Evolutionary conservation across 35 echinoderm and acorn worm genomes (phyloP).

Genomic region (Heliocidaris erythrogramma): DNA sequence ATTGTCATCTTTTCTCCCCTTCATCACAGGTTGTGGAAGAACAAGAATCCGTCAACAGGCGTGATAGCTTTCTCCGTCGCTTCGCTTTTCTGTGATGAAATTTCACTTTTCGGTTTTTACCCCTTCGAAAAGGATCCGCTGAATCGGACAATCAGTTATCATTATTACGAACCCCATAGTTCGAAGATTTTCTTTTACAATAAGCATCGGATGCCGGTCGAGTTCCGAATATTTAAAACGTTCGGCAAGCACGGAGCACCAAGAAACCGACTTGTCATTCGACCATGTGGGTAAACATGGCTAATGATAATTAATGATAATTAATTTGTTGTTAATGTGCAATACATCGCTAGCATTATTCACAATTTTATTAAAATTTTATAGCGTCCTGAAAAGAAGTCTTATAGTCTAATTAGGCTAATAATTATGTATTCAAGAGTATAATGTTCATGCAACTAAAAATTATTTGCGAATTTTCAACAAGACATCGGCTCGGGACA

Average conservation of each 20-base stretch:
- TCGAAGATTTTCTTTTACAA: background rate
- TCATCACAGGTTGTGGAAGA: slow-evolving; percentile 52
- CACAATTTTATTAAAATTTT: no score
- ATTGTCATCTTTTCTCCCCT: background rate
- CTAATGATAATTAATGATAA: background rate
- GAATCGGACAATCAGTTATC: slow-evolving; percentile 35
- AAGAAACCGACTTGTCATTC: background rate
- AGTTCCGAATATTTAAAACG: background rate
- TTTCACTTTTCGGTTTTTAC: slow-evolving; percentile 49
- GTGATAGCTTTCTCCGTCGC: slow-evolving; percentile 24
- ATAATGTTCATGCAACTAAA: no score
- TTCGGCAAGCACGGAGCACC: background rate
- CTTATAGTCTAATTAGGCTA: no score
- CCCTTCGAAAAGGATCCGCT: slow-evolving; percentile 21
- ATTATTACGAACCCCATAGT: slow-evolving; percentile 45
- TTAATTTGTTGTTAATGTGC: background rate
- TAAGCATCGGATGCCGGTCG: background rate
- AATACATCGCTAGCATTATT: background rate
- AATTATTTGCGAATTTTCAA: no score
- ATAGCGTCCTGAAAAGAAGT: no score
- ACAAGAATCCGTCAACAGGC: slow-evolving; percentile 22
- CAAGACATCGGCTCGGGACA: no score
- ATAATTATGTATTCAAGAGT: no score
- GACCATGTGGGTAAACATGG: background rate
- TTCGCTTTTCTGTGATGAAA: slow-evolving; percentile 43